Evolutionary conservation across 1,140 invertebrate species (phyloP).

Genomic region (Calliopsis andreniformis): DNA sequence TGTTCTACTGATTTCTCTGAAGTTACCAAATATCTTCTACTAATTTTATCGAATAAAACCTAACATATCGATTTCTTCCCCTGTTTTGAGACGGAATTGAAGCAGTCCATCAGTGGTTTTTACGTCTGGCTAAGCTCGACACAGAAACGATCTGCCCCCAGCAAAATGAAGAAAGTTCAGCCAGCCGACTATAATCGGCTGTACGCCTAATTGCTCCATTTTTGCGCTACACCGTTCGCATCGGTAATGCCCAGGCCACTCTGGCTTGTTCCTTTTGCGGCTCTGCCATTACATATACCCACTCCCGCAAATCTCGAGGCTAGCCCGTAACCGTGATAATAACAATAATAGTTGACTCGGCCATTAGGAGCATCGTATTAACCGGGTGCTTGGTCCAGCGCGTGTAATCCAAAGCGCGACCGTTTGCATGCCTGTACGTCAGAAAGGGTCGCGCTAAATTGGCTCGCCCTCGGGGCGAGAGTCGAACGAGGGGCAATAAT

Average conservation of each 20-base stretch:
- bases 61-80: too few species aligned
- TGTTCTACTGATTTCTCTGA: too few species aligned
- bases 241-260: conserved; percentile 1
- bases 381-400: conserved; percentile 9
- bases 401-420: conserved; percentile 31
- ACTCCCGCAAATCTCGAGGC: conserved; percentile 23
- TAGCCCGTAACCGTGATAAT: conserved; percentile 37
- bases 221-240: conserved; percentile 10
- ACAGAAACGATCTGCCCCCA: background rate
- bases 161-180: conserved; percentile 11
- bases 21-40: too few species aligned
- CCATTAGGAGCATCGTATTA: conserved; percentile 44
- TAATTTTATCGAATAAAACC: too few species aligned
- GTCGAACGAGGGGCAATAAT: background rate
- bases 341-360: conserved; percentile 49
- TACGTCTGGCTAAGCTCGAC: too few species aligned
- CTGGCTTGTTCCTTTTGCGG: background rate
- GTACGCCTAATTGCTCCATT: conserved; percentile 23
- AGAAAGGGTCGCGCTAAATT: conserved; percentile 13
- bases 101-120: too few species aligned
- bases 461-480: background rate
- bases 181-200: background rate
- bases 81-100: too few species aligned
- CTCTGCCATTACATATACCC: conserved; percentile 16
- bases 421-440: conserved; percentile 28